Conservation (phyloP, 92 coral and sea anemone species). For the Muricea muricata region DNA sequence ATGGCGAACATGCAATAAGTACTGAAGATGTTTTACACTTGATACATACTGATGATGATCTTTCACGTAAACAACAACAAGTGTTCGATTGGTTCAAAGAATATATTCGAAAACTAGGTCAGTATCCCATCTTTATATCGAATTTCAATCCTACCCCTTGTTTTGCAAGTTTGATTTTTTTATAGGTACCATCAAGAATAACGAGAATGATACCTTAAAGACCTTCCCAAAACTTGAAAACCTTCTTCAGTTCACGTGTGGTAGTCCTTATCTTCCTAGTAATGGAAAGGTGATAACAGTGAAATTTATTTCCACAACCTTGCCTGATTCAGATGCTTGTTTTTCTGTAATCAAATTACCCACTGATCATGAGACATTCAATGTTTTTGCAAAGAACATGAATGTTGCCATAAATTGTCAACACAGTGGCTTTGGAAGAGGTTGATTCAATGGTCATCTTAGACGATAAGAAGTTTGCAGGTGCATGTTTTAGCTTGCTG, state of each 20-base stretch:
- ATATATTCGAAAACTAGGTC: too few species aligned
- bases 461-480: too few species aligned
- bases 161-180: too few species aligned
- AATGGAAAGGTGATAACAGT: neutral
- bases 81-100: too few species aligned
- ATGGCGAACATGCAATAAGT: too few species aligned
- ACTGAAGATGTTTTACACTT: too few species aligned
- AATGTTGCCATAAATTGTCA: conserved; percentile 14
- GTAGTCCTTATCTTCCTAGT: neutral
- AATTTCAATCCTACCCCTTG: too few species aligned
- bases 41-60: too few species aligned
- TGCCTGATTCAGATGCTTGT: conserved; percentile 14
- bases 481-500: too few species aligned
- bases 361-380: neutral
- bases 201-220: neutral
- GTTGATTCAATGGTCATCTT: too few species aligned
- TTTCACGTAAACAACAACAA: too few species aligned
- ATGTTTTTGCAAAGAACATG: neutral
- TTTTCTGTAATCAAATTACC: conserved; percentile 1
- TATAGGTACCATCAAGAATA: neutral
- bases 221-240: neutral
- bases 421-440: conserved; percentile 12
- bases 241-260: conserved; percentile 11
- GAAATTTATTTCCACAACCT: neutral
- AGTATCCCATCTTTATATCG: too few species aligned